These are phyloP conservation scores for Cryptotis parvus DNA, from an alignment of 2,113 vertebrate genomes.

Conservation along the genomic window DNA sequence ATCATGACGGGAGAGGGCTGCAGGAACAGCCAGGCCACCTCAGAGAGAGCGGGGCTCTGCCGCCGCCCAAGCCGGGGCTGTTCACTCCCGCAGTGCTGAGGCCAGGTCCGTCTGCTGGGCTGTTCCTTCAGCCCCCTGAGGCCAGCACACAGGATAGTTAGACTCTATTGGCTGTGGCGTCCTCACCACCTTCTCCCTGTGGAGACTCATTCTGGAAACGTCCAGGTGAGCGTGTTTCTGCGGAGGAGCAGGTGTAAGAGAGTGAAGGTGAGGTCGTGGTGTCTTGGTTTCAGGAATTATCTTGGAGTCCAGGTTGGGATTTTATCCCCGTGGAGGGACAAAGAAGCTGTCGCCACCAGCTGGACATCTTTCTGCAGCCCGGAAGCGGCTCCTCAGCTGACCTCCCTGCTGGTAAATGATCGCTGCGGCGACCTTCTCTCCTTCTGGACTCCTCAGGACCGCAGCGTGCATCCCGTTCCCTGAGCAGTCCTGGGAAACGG, in stretches of 20 bases:
- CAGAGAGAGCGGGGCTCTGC: not conserved
- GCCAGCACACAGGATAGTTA: not conserved
- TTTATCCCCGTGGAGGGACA: not conserved
- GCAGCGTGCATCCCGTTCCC: not conserved
- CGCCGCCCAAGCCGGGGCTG: not conserved
- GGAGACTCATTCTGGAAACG: not conserved
- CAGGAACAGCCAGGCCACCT: not conserved
- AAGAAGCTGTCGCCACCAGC: not conserved
- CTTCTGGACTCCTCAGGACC: not conserved
- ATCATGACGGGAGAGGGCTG: not conserved
- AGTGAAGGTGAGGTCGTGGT: slow-evolving; percentile 53
- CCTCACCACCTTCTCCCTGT: not conserved
- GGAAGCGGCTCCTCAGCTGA: not conserved
- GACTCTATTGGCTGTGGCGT: not conserved
- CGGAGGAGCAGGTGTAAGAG: slow-evolving; percentile 59
- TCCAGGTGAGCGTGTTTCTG: not conserved
- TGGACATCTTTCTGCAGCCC: not conserved
- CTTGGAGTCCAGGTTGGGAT: not conserved
- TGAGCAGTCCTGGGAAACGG: not conserved
- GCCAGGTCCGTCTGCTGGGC: not conserved
- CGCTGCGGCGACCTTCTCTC: not conserved
- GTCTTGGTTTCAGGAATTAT: slow-evolving; percentile 61
- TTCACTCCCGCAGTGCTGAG: not conserved
- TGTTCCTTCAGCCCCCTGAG: not conserved
- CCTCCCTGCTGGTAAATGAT: too few species aligned